Percentiles rank a stretch among this genome's conserved stretches.
Conservation (phyloP, 2,888 invertebrate species). For the Norana najaformis region DNA sequence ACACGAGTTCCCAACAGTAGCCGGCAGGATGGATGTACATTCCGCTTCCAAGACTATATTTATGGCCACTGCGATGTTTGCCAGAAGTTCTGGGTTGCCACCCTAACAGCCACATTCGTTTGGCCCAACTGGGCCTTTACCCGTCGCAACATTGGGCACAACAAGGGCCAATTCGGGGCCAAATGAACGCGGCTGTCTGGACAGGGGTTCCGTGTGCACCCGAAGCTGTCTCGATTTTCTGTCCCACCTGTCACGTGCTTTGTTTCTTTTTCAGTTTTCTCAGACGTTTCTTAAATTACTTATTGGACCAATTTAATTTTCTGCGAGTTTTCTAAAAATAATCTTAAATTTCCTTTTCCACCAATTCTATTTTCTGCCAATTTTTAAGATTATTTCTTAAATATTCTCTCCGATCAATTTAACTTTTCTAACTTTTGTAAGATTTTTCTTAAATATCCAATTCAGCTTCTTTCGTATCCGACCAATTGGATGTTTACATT, state of each 20-base stretch:
- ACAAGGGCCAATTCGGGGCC: too few relatives aligned
- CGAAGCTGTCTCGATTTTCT: too few relatives aligned
- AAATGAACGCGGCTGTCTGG: too few relatives aligned
- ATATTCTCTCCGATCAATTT: too few relatives aligned
- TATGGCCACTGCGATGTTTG: not conserved
- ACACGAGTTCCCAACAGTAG: conserved; percentile 37
- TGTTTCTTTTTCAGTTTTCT: not conserved
- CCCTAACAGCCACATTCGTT: too few relatives aligned
- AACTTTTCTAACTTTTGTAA: not conserved
- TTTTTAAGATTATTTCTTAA: not conserved
- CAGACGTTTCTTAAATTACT: not conserved
- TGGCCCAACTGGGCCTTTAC: too few relatives aligned
- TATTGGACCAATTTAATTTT: not conserved
- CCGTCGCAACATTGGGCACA: too few relatives aligned
- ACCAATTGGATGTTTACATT: not conserved
- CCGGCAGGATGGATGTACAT: not conserved
- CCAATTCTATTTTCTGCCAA: not conserved
- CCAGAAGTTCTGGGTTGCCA: too few relatives aligned
- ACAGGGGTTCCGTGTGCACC: too few relatives aligned
- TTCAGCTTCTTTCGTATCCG: not conserved
- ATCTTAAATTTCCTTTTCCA: not conserved
- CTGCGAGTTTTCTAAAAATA: too few relatives aligned
- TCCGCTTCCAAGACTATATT: not conserved
- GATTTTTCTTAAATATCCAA: too few relatives aligned
- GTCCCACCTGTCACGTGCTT: not conserved